Percentiles rank a stretch among this genome's conserved stretches.
Evolutionary conservation across 2,113 vertebrate genomes (phyloP).

Genomic region (Eudyptes chrysolophus): DNA sequence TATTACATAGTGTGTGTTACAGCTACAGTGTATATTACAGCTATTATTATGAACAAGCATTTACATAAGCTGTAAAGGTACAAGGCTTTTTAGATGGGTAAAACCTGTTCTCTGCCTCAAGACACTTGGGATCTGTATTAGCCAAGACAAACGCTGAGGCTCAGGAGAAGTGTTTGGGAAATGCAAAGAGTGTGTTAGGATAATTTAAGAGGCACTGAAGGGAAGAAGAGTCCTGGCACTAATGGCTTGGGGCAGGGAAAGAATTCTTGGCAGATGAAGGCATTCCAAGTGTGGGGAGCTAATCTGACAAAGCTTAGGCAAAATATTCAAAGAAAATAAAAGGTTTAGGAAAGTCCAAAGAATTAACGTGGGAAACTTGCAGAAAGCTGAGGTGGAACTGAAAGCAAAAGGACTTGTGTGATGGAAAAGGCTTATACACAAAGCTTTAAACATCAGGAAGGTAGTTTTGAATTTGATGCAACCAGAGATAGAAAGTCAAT

Average conservation of each 20-base stretch:
- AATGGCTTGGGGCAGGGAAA: background rate
- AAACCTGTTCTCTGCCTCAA: background rate
- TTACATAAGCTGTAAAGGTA: conserved; percentile 31
- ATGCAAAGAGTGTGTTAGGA: background rate
- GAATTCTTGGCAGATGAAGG: background rate
- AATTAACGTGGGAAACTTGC: background rate
- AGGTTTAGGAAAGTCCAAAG: background rate
- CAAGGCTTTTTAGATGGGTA: conserved; percentile 77
- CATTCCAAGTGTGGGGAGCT: background rate
- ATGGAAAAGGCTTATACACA: background rate
- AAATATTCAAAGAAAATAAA: background rate
- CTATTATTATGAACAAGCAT: background rate
- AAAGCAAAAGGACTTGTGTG: background rate
- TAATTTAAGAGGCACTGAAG: background rate
- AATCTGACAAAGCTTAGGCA: background rate
- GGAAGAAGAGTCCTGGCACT: background rate
- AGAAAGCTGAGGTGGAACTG: background rate
- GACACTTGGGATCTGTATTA: background rate
- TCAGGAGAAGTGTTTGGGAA: background rate
- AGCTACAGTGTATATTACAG: background rate
- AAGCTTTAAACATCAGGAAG: background rate
- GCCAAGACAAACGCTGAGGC: background rate
- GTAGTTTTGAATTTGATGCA: background rate
- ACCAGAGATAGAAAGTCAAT: background rate
- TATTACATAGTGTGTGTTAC: background rate